These are phyloP conservation scores for Onychorhynchus coronatus DNA, from an alignment of 2,113 vertebrate genomes.

Conservation along the genomic window DNA sequence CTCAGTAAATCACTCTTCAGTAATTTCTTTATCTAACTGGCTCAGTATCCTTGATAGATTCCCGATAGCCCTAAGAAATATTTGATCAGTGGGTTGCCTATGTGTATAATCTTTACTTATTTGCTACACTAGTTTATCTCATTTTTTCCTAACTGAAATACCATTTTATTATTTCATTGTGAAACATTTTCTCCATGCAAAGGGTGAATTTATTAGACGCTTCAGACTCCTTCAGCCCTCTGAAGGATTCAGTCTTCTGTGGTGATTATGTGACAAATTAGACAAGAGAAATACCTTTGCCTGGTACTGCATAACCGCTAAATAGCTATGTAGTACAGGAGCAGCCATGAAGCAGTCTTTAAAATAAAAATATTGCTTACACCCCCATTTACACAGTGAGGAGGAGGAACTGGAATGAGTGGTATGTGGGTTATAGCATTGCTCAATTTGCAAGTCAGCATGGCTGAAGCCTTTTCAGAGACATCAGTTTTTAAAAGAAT, in stretches of 20 bases:
- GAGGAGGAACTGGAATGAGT: not conserved
- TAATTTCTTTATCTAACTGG: conserved; percentile 68
- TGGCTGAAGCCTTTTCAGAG: not conserved
- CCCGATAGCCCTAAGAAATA: conserved; percentile 64
- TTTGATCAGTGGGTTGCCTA: conserved; percentile 66
- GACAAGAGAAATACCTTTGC: not conserved
- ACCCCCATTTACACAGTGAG: not conserved
- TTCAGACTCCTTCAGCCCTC: conserved; percentile 5
- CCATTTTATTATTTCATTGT: conserved; percentile 61
- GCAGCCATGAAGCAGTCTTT: not conserved
- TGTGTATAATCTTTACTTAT: conserved; percentile 64
- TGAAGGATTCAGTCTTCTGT: not conserved
- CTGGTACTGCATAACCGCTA: not conserved
- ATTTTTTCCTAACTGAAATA: conserved; percentile 57
- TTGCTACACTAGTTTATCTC: conserved; percentile 66
- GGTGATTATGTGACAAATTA: conserved; percentile 15
- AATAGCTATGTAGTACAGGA: not conserved
- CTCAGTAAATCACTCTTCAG: conserved; percentile 63
- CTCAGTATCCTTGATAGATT: conserved; percentile 60
- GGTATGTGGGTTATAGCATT: not conserved
- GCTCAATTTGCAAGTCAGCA: not conserved
- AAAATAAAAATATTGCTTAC: not conserved
- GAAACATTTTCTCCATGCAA: conserved; percentile 41
- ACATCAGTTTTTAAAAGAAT: not conserved
- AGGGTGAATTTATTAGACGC: conserved; percentile 43